These are phyloP conservation scores for Caenorhabditis sp. DNA, from an alignment of 2,888 invertebrate species.

Conservation along the genomic window DNA sequence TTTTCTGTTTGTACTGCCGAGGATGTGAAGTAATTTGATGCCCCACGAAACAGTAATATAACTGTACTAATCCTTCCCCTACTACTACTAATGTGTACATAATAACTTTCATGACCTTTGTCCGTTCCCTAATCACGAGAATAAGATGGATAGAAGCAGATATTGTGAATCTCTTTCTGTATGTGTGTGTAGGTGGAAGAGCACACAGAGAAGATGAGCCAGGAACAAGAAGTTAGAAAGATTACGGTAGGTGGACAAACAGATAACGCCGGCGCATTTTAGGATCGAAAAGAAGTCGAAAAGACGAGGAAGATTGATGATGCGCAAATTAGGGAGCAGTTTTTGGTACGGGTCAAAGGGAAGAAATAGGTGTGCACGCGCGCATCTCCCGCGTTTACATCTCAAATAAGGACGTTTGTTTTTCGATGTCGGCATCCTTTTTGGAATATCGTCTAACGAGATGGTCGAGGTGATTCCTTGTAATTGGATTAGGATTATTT, in stretches of 20 bases:
- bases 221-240: constrained; percentile 44
- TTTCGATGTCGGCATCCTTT: constrained; percentile 32
- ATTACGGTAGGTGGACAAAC: constrained; percentile 53
- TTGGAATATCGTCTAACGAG: background rate
- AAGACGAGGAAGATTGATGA: constrained; percentile 51
- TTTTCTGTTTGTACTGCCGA: constrained; percentile 22
- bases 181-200: constrained; percentile 16
- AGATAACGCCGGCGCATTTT: constrained; percentile 48
- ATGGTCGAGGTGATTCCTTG: constrained; percentile 13
- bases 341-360: constrained; percentile 26
- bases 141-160: constrained; percentile 1
- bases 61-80: constrained; percentile 35
- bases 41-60: constrained; percentile 37
- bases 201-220: constrained; percentile 34
- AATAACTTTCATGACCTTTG: constrained; percentile 57
- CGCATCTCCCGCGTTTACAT: constrained; percentile 47
- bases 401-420: constrained; percentile 46
- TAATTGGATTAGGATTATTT: constrained; percentile 54
- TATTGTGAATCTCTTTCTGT: constrained; percentile 45
- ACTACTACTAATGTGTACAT: constrained; percentile 40
- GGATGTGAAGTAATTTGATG: constrained; percentile 41
- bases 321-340: constrained; percentile 64
- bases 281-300: constrained; percentile 32
- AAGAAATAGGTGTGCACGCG: constrained; percentile 38
- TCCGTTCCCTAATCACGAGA: constrained; percentile 44